Conservation (phyloP, 92 coral and sea anemone genomes). For the Hydrozoanthus gracilis region DNA sequence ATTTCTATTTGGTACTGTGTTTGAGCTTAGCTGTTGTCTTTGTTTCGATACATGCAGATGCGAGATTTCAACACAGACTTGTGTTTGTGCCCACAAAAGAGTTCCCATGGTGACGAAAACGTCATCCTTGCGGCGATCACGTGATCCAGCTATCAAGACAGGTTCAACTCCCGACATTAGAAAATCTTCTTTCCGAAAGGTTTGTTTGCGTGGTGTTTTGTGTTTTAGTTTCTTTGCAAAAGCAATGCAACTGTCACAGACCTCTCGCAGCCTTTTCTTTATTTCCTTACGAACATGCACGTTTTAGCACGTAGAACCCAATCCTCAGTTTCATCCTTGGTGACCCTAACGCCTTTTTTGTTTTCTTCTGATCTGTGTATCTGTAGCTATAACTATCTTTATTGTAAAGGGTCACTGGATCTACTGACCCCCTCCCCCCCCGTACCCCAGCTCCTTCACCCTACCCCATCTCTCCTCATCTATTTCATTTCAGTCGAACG, state of each 20-base stretch:
- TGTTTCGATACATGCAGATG: constrained; percentile 8
- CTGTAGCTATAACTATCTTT: too few relatives aligned
- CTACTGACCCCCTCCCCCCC: too few relatives aligned
- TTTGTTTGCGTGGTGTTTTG: neutral
- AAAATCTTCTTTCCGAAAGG: neutral
- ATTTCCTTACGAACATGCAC: neutral
- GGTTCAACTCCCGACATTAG: neutral
- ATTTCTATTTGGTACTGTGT: neutral
- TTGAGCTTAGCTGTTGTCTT: too few relatives aligned
- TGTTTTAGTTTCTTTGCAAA: neutral
- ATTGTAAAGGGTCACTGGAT: too few relatives aligned
- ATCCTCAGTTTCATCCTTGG: too few relatives aligned
- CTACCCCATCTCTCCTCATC: too few relatives aligned
- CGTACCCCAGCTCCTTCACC: too few relatives aligned
- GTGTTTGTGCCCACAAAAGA: constrained; percentile 3
- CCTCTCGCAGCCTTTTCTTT: neutral
- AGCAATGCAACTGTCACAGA: neutral
- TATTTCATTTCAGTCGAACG: too few relatives aligned
- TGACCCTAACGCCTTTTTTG: too few relatives aligned
- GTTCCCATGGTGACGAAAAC: constrained; percentile 17
- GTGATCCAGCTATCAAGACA: neutral
- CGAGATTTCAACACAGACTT: constrained; percentile 1
- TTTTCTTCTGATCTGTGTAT: too few relatives aligned
- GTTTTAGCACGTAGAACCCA: too few relatives aligned
- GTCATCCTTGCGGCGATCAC: constrained; percentile 12